Evolutionary conservation across 2,113 vertebrate species (phyloP).

Genomic region (Campylomormyrus numenius): DNA sequence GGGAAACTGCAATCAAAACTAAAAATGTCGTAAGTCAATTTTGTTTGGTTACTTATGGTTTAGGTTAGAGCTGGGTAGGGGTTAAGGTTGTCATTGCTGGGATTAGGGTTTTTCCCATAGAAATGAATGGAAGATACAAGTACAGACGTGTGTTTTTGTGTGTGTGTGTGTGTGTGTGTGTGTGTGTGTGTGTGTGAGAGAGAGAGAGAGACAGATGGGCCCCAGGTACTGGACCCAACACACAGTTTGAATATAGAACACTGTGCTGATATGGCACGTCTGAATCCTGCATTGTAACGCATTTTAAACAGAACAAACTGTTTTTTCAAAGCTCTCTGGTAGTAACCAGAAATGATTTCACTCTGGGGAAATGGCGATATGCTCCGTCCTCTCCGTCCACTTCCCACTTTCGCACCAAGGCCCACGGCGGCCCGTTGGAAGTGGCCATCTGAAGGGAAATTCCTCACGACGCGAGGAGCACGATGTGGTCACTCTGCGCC

Average conservation of each 20-base stretch:
- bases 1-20: background rate
- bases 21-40: background rate
- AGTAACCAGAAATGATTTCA: background rate
- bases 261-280: background rate
- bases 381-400: conserved; percentile 36
- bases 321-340: background rate
- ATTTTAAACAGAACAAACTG: background rate
- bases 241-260: background rate
- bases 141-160: background rate
- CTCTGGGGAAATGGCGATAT: conserved; percentile 39
- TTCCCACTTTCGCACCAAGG: conserved; percentile 53
- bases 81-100: background rate
- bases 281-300: background rate
- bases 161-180: background rate
- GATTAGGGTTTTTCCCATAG: background rate
- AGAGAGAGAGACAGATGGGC: background rate
- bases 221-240: background rate
- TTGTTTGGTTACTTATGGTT: background rate
- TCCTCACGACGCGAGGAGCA: conserved; percentile 45
- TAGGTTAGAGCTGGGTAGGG: background rate
- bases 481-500: conserved; percentile 44
- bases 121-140: background rate
- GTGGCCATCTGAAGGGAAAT: conserved; percentile 31
- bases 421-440: background rate
- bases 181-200: background rate